phyloP scores from a whole-genome alignment of 2,888 invertebrate species.

The Patella depressa region DNA sequence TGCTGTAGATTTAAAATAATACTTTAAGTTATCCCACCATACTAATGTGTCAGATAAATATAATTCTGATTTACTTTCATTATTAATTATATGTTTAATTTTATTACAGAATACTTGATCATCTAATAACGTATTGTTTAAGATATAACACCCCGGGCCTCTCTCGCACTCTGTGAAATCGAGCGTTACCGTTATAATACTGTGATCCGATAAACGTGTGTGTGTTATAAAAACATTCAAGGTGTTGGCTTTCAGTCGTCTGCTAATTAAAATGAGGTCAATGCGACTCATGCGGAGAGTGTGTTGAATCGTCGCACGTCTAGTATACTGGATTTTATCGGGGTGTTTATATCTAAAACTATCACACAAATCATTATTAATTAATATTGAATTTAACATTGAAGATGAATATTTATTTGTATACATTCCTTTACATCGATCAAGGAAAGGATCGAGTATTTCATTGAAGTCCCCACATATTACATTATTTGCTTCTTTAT shows the following conservation, averaged over 20 bases:
- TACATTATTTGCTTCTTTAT: not conserved
- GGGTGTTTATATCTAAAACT: constrained; percentile 1
- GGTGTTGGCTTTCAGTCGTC: not conserved
- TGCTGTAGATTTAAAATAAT: constrained; percentile 18
- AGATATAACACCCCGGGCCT: not conserved
- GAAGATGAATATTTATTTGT: not conserved
- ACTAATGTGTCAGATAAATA: constrained; percentile 15
- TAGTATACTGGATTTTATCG: not conserved
- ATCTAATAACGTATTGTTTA: not conserved
- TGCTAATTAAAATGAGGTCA: not conserved
- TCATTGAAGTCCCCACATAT: constrained; percentile 1
- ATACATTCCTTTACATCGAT: not conserved
- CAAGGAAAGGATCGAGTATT: not conserved
- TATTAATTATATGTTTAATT: not conserved
- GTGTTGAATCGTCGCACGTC: no score
- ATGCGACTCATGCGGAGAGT: no score
- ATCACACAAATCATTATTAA: not conserved
- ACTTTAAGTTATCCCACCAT: constrained; percentile 33
- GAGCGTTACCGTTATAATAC: not conserved
- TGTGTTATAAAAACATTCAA: not conserved
- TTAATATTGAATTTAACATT: not conserved
- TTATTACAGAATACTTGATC: not conserved
- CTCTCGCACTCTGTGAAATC: not conserved
- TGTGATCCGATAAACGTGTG: not conserved
- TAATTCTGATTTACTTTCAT: not conserved